A percentile compares a stretch with the other conserved stretches of the same genome.
phyloP scores from a whole-genome alignment of 2,113 vertebrate genomes.

The Podarcis muralis region DNA sequence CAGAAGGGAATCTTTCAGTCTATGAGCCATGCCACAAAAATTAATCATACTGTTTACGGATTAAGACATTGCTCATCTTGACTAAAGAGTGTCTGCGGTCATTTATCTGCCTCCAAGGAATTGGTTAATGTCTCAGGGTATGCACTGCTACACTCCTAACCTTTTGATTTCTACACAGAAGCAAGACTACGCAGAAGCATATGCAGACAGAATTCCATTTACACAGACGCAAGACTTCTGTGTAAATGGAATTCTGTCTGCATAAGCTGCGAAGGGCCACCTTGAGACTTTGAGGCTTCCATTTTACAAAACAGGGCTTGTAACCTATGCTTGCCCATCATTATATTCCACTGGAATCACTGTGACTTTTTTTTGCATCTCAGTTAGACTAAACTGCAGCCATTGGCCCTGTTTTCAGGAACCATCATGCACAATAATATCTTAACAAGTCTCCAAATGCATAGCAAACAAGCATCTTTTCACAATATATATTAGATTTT shows the following conservation, averaged over 20 bases:
- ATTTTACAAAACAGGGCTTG: background rate
- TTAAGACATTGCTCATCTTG: background rate
- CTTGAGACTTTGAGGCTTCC: background rate
- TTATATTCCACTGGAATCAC: too few relatives aligned
- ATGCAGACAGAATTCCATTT: too few relatives aligned
- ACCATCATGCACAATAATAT: too few relatives aligned
- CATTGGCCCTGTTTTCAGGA: too few relatives aligned
- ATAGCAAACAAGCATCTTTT: too few relatives aligned
- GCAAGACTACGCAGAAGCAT: background rate
- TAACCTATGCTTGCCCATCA: background rate
- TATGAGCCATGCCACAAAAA: conserved; percentile 1
- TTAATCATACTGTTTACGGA: background rate
- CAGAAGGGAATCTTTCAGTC: background rate
- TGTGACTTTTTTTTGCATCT: too few relatives aligned
- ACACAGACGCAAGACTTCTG: background rate
- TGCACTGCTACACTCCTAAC: too few relatives aligned
- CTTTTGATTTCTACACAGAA: background rate
- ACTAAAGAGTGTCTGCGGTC: background rate
- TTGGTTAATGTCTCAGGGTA: background rate
- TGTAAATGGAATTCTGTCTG: background rate
- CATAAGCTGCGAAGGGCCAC: background rate
- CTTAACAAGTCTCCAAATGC: too few relatives aligned
- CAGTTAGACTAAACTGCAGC: too few relatives aligned
- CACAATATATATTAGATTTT: too few relatives aligned
- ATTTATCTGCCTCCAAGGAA: conserved; percentile 15